phyloP scores from a whole-genome alignment of 2,888 invertebrate species.

The Merodon equestris region DNA sequence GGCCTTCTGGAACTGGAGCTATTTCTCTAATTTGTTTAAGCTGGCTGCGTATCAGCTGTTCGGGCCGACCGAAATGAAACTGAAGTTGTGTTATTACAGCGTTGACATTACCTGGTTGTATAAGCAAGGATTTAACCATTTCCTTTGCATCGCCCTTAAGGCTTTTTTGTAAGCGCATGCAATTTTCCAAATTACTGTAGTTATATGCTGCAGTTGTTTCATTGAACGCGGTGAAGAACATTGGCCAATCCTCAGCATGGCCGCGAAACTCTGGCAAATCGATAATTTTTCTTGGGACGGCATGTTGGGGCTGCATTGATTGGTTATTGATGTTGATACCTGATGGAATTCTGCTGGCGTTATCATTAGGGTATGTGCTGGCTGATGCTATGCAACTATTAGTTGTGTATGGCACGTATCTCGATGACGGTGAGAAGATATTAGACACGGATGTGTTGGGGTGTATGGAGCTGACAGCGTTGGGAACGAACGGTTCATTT shows the following conservation, averaged over 20 bases:
- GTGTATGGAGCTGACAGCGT: too few relatives aligned
- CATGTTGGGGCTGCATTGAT: neutral
- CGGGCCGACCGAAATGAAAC: slow-evolving; percentile 58
- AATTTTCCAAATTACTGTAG: slow-evolving; percentile 13
- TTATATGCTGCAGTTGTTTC: slow-evolving; percentile 19
- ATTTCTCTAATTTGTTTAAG: slow-evolving; percentile 39
- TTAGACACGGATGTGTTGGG: neutral
- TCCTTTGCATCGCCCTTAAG: slow-evolving; percentile 15
- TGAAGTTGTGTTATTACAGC: slow-evolving; percentile 48
- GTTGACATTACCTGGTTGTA: slow-evolving; percentile 46
- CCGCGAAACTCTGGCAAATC: slow-evolving; percentile 19
- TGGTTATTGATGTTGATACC: neutral
- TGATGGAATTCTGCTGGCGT: neutral
- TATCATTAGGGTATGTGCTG: neutral
- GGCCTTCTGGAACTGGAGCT: slow-evolving; percentile 15
- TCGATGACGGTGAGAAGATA: neutral
- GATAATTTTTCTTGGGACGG: slow-evolving; percentile 20
- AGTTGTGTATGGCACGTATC: slow-evolving; percentile 6
- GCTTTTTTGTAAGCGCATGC: slow-evolving; percentile 8
- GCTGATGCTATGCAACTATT: neutral
- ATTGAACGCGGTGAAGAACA: slow-evolving; percentile 19
- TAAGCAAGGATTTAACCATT: slow-evolving; percentile 12
- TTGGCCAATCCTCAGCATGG: slow-evolving; percentile 16
- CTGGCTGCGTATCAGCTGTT: slow-evolving; percentile 43
- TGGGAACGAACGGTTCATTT: too few relatives aligned